phyloP scores from a whole-genome alignment of 2,797 vertebrate genomes.

The Anabas testudineus region DNA sequence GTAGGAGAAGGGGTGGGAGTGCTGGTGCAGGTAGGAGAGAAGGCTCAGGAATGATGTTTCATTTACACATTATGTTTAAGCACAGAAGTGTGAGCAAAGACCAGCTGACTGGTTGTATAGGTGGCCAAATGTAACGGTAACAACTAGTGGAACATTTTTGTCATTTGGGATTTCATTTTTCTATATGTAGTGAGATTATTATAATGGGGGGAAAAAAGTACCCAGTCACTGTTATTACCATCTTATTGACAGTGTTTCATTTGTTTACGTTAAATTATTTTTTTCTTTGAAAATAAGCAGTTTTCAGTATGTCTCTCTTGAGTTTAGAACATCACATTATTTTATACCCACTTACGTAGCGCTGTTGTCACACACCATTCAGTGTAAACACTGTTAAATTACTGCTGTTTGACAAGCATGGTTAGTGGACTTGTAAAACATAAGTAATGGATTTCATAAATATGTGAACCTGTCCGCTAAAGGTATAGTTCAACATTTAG shows the following conservation, averaged over 20 bases:
- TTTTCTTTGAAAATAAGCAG: neutral
- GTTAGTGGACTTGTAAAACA: neutral
- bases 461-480: neutral
- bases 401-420: constrained; percentile 2
- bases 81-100: constrained; percentile 25
- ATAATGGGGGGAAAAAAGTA: neutral
- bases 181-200: constrained; percentile 12
- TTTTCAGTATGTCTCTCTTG: constrained; percentile 3
- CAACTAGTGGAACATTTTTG: constrained; percentile 48
- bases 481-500: constrained; percentile 14
- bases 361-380: neutral
- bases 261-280: neutral
- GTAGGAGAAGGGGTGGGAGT: constrained; percentile 61
- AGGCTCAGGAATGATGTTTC: constrained; percentile 63
- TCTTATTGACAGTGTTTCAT: neutral
- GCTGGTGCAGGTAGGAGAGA: constrained; percentile 45
- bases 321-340: neutral
- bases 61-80: constrained; percentile 28
- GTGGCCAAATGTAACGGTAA: constrained; percentile 50
- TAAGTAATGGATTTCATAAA: constrained; percentile 10
- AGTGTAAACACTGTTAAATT: constrained; percentile 8
- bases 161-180: constrained; percentile 22
- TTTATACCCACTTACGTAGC: neutral
- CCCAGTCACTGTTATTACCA: neutral
- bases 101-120: constrained; percentile 11